phyloP scores from a whole-genome alignment of 2,888 invertebrate genomes.

The Cantharis flavilabris region DNA sequence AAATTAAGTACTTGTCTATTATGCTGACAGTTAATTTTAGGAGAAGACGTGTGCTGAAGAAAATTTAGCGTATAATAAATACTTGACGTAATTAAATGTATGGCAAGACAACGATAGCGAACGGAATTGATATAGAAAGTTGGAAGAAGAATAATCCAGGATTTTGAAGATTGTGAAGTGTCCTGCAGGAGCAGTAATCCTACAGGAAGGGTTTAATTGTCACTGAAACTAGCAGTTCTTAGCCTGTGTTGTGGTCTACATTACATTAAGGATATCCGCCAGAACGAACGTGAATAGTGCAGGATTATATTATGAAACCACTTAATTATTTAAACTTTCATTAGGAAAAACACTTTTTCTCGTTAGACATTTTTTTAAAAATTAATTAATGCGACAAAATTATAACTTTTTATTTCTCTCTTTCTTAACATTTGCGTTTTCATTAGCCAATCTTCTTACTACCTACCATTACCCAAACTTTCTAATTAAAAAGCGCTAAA shows the following conservation, averaged over 20 bases:
- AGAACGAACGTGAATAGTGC: constrained; percentile 27
- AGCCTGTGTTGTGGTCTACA: constrained; percentile 26
- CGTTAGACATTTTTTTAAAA: background rate
- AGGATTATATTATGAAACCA: constrained; percentile 34
- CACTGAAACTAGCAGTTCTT: constrained; percentile 29
- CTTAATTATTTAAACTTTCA: constrained; percentile 33
- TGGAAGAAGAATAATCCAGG: constrained; percentile 29
- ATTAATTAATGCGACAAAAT: background rate
- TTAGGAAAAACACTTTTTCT: background rate
- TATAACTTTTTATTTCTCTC: background rate
- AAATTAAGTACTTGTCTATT: constrained; percentile 1
- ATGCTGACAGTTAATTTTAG: background rate
- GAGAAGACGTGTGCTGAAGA: background rate
- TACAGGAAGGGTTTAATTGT: constrained; percentile 33
- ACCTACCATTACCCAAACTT: background rate
- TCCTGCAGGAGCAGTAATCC: constrained; percentile 33
- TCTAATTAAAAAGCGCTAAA: background rate
- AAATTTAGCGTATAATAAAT: constrained; percentile 6
- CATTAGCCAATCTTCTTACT: background rate
- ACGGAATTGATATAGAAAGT: constrained; percentile 23
- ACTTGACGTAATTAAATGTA: constrained; percentile 13
- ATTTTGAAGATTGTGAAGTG: constrained; percentile 31
- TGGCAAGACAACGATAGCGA: constrained; percentile 11
- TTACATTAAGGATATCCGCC: constrained; percentile 30
- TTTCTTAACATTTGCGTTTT: background rate